A percentile compares a stretch with the other conserved stretches of the same genome.
Evolutionary conservation across 2,797 vertebrate species (phyloP).

Genomic region (Hapalemur alaotrensis): DNA sequence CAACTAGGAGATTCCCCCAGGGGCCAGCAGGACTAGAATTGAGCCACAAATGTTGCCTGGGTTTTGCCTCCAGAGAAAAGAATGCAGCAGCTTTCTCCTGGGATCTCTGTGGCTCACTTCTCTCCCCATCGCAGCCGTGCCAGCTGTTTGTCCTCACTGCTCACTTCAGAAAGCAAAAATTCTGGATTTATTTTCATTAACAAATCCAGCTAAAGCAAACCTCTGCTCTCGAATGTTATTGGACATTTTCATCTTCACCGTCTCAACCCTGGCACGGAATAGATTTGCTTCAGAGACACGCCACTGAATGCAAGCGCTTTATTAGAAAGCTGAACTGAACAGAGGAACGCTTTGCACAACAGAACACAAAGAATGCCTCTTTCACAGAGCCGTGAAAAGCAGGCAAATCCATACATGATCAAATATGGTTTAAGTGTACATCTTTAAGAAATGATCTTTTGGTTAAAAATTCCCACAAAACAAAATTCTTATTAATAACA

Average conservation of each 20-base stretch:
- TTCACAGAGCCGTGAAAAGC: not conserved
- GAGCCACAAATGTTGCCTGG: not conserved
- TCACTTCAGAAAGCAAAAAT: not conserved
- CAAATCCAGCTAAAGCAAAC: constrained; percentile 22
- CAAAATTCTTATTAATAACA: not conserved
- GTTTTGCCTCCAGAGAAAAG: not conserved
- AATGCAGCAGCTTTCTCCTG: not conserved
- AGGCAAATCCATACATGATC: not conserved
- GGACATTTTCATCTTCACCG: constrained; percentile 9
- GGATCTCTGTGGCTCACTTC: not conserved
- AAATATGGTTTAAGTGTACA: not conserved
- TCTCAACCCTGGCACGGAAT: not conserved
- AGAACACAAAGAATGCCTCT: not conserved
- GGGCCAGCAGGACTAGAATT: not conserved
- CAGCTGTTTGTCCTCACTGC: not conserved
- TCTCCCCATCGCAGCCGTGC: not conserved
- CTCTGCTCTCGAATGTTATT: not conserved
- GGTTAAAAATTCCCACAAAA: constrained; percentile 1
- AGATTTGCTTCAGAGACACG: constrained; percentile 11
- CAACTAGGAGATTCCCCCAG: not conserved
- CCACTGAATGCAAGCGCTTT: not conserved
- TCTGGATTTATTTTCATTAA: constrained; percentile 41
- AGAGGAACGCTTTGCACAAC: not conserved
- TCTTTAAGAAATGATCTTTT: not conserved
- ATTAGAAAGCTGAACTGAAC: constrained; percentile 31